These are phyloP conservation scores for Pagrus major DNA, from an alignment of 2,113 vertebrate genomes.

Conservation along the genomic window DNA sequence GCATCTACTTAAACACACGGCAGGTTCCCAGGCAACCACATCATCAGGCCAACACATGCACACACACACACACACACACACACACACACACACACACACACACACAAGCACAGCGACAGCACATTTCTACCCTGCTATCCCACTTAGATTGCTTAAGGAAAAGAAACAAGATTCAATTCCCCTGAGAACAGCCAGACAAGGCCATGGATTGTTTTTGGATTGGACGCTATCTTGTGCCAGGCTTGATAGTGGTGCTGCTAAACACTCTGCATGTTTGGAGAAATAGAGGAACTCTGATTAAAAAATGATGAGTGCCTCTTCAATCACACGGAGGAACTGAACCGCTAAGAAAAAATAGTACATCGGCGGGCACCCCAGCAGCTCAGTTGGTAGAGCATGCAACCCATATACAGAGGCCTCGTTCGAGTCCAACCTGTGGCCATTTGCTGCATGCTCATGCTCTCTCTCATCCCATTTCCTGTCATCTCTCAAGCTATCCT, in stretches of 20 bases:
- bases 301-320: slow-evolving; percentile 8
- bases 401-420: too few relatives aligned
- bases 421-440: too few relatives aligned
- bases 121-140: slow-evolving; percentile 23
- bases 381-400: too few relatives aligned
- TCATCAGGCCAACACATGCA: slow-evolving; percentile 38
- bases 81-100: slow-evolving; percentile 3
- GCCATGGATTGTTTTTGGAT: slow-evolving; percentile 70
- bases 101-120: slow-evolving; percentile 11
- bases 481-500: too few relatives aligned
- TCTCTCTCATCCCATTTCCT: too few relatives aligned
- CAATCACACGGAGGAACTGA: slow-evolving; percentile 5
- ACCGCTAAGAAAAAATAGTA: not conserved
- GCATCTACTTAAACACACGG: slow-evolving; percentile 53
- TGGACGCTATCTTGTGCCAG: slow-evolving; percentile 50
- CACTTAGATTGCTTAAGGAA: slow-evolving; percentile 57
- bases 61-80: slow-evolving; percentile 22
- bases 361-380: too few relatives aligned
- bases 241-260: slow-evolving; percentile 36
- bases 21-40: slow-evolving; percentile 65
- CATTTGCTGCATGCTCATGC: too few relatives aligned
- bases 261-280: slow-evolving; percentile 41
- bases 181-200: slow-evolving; percentile 60
- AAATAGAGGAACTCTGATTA: slow-evolving; percentile 11
- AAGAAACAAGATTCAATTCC: slow-evolving; percentile 64